Evolutionary conservation across 2,113 vertebrate species (phyloP).

Genomic region (Amphiprion ocellaris): DNA sequence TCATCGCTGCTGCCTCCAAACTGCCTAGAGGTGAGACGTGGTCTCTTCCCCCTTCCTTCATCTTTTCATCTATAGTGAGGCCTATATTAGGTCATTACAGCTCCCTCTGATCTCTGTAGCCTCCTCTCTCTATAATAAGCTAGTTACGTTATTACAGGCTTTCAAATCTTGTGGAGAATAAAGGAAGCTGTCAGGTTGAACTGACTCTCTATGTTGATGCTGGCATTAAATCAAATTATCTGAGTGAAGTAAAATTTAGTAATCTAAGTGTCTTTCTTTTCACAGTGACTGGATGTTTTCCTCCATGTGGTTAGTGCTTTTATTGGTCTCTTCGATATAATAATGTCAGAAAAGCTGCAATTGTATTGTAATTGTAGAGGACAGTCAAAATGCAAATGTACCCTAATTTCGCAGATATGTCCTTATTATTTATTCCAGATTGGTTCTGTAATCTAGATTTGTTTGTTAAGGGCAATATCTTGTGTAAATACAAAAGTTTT

Average conservation of each 20-base stretch:
- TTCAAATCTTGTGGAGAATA: constrained; percentile 32
- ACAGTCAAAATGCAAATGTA: too few species aligned
- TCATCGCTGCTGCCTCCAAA: constrained; percentile 79
- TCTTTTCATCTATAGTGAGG: constrained; percentile 64
- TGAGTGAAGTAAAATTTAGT: not conserved
- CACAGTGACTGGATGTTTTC: constrained; percentile 79
- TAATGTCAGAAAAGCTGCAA: not conserved
- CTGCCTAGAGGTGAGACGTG: constrained; percentile 84
- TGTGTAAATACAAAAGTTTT: too few species aligned
- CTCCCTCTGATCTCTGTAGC: constrained; percentile 61
- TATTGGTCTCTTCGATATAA: not conserved
- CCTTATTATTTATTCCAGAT: too few species aligned
- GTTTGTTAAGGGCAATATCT: too few species aligned
- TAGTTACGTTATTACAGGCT: constrained; percentile 54
- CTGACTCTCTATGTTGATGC: constrained; percentile 16
- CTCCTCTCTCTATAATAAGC: constrained; percentile 46
- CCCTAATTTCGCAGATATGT: too few species aligned
- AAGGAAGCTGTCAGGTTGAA: constrained; percentile 35
- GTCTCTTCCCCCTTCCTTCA: constrained; percentile 58
- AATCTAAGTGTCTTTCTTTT: constrained; percentile 37
- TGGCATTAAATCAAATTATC: constrained; percentile 4
- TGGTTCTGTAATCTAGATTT: too few species aligned
- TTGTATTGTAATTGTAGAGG: too few species aligned
- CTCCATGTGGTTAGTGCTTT: constrained; percentile 81
- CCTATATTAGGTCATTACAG: constrained; percentile 64